These are phyloP conservation scores for Hyles vespertilio DNA, from an alignment of 1,140 invertebrate genomes.

Conservation along the genomic window DNA sequence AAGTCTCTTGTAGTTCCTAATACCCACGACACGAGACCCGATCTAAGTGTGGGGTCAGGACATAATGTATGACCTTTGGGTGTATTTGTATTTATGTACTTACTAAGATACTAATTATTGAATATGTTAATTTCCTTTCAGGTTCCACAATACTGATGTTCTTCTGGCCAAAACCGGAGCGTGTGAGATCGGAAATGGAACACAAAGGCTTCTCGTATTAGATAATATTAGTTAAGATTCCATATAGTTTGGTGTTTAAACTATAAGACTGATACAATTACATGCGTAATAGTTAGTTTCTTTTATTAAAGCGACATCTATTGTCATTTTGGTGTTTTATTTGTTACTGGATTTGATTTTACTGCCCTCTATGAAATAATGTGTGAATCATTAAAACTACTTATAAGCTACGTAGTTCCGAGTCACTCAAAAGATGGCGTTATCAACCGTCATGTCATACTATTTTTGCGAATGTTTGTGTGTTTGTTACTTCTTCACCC, in stretches of 20 bases:
- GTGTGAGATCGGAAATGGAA: constrained; percentile 51
- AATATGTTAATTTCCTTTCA: constrained; percentile 25
- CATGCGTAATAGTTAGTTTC: constrained; percentile 9
- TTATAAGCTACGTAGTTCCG: not conserved
- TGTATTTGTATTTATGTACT: too few relatives aligned
- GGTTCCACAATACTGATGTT: constrained; percentile 51
- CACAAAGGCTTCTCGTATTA: constrained; percentile 51
- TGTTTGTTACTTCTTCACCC: too few relatives aligned
- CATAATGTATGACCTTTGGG: too few relatives aligned
- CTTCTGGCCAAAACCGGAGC: constrained; percentile 58
- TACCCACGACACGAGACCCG: too few relatives aligned
- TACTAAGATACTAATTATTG: too few relatives aligned
- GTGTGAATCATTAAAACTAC: not conserved
- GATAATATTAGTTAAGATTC: not conserved
- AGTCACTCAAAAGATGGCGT: too few relatives aligned
- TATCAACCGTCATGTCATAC: too few relatives aligned
- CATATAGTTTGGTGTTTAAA: not conserved
- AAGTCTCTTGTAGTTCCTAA: too few relatives aligned
- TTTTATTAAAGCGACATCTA: constrained; percentile 1
- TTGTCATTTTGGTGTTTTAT: not conserved
- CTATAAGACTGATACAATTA: constrained; percentile 11
- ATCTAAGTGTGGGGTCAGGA: too few relatives aligned
- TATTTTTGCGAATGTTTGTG: too few relatives aligned
- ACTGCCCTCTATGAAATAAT: too few relatives aligned
- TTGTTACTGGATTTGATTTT: not conserved